These are phyloP conservation scores for Xylocampa areola DNA, from an alignment of 2,888 invertebrate genomes.

Conservation along the genomic window DNA sequence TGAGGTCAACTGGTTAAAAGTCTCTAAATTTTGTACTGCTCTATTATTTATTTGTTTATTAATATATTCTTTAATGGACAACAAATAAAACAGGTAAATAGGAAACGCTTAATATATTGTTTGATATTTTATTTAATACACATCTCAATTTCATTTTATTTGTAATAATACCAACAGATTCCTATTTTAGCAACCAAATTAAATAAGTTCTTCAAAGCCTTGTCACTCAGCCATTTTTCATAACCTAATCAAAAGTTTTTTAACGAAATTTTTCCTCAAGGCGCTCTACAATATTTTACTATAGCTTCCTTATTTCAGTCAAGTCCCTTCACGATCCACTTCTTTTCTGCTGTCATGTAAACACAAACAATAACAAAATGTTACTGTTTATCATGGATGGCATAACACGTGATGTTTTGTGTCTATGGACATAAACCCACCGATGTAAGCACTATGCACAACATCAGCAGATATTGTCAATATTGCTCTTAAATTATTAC, in stretches of 20 bases:
- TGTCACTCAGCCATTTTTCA: slow-evolving; percentile 40
- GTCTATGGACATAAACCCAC: slow-evolving; percentile 60
- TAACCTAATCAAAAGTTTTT: slow-evolving; percentile 45
- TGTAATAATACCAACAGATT: too few relatives aligned
- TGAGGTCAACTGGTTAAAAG: too few relatives aligned
- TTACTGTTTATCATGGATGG: slow-evolving; percentile 46
- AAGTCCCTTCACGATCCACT: slow-evolving; percentile 5
- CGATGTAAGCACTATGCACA: slow-evolving; percentile 60
- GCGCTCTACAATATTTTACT: slow-evolving; percentile 1
- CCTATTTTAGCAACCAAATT: slow-evolving; percentile 22
- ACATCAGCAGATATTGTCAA: slow-evolving; percentile 65
- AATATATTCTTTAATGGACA: too few relatives aligned
- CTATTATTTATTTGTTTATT: too few relatives aligned
- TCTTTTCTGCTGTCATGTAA: slow-evolving; percentile 41
- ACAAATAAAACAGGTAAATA: too few relatives aligned
- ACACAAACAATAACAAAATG: slow-evolving; percentile 50
- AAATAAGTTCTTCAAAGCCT: slow-evolving; percentile 25
- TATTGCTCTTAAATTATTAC: slow-evolving; percentile 75
- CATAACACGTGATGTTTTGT: slow-evolving; percentile 53
- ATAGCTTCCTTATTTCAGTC: background rate
- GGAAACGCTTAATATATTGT: too few relatives aligned
- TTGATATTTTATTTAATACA: too few relatives aligned
- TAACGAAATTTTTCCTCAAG: slow-evolving; percentile 32
- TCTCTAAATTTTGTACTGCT: too few relatives aligned
- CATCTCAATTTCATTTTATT: too few relatives aligned